These are phyloP conservation scores for Acrobeloides nanus DNA, from an alignment of 2,888 invertebrate genomes.

Conservation along the genomic window DNA sequence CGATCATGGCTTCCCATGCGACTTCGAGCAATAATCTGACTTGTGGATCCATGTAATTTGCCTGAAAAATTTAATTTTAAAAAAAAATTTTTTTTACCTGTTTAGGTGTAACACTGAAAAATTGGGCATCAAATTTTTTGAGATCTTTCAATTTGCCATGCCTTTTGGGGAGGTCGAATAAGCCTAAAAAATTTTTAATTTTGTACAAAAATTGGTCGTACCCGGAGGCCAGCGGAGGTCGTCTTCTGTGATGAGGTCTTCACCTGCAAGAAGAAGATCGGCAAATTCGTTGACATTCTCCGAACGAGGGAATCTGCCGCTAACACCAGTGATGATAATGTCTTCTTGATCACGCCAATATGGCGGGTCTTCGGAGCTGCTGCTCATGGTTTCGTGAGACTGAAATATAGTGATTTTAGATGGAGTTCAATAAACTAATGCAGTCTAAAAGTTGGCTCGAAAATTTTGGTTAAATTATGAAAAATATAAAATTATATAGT, in stretches of 20 bases:
- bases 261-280: constrained; percentile 76
- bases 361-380: constrained; percentile 29
- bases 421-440: neutral
- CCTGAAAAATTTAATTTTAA: constrained; percentile 21
- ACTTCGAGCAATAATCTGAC: constrained; percentile 79
- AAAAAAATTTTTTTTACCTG: constrained; percentile 17
- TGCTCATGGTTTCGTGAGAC: constrained; percentile 42
- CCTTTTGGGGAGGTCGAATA: constrained; percentile 57
- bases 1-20: constrained; percentile 84
- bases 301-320: constrained; percentile 75
- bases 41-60: constrained; percentile 79
- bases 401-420: constrained; percentile 29
- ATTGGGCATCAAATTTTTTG: constrained; percentile 56
- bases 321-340: constrained; percentile 59
- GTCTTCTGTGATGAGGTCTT: constrained; percentile 87
- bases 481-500: neutral
- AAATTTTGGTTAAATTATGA: neutral
- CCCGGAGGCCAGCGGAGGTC: constrained; percentile 76
- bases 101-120: constrained; percentile 54
- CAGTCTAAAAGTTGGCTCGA: no score
- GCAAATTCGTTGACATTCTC: constrained; percentile 84
- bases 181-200: constrained; percentile 50
- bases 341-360: constrained; percentile 54
- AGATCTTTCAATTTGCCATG: constrained; percentile 59
- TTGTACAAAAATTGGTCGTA: constrained; percentile 8